Percentiles rank a stretch among this genome's conserved stretches.
Conservation (phyloP, 2,113 vertebrate species). For the Eurypyga helias region DNA sequence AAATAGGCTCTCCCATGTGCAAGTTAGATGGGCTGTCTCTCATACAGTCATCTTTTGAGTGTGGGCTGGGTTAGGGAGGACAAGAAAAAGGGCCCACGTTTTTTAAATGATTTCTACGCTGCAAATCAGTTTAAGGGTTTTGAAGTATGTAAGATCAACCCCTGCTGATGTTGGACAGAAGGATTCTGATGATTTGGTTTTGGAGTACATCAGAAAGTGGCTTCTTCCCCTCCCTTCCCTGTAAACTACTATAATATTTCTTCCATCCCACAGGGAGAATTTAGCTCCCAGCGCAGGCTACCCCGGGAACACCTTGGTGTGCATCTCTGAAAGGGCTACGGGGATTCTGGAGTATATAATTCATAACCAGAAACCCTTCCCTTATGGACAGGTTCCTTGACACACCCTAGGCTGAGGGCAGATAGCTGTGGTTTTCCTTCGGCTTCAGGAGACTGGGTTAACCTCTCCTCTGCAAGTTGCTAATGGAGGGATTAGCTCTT, state of each 20-base stretch:
- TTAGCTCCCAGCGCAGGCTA: not conserved
- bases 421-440: slow-evolving; percentile 43
- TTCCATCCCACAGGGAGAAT: not conserved
- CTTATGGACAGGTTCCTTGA: slow-evolving; percentile 44
- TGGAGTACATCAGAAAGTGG: slow-evolving; percentile 16
- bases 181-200: not conserved
- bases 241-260: not conserved
- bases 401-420: slow-evolving; percentile 42
- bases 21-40: not conserved
- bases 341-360: slow-evolving; percentile 39
- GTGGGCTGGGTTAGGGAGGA: not conserved
- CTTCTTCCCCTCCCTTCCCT: not conserved
- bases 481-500: not conserved
- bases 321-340: not conserved
- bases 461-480: not conserved
- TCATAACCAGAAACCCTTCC: slow-evolving; percentile 48
- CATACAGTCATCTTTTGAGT: not conserved
- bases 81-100: not conserved
- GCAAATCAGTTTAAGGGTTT: not conserved
- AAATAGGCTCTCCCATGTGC: not conserved
- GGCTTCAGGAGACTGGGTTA: not conserved
- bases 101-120: not conserved
- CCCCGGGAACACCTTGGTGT: not conserved
- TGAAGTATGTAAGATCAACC: not conserved
- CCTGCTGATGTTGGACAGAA: not conserved